Evolutionary conservation across 2,797 vertebrate genomes (phyloP).

Genomic region (Sebastes hubbsi): DNA sequence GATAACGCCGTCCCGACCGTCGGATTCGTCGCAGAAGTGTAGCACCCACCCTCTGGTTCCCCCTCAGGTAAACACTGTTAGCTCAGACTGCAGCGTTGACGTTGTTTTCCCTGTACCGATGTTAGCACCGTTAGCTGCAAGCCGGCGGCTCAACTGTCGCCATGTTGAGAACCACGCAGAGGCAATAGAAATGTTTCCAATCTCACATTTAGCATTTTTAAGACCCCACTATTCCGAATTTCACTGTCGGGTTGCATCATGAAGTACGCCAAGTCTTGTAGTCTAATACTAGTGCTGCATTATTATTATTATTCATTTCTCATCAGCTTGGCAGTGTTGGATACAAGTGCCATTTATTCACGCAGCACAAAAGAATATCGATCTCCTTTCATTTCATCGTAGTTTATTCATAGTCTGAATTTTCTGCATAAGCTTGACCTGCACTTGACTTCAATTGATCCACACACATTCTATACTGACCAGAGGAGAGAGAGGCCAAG

Average conservation of each 20-base stretch:
- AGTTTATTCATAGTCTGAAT: conserved; percentile 9
- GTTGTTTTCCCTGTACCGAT: background rate
- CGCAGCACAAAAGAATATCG: conserved; percentile 36
- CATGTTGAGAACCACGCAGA: too few species aligned
- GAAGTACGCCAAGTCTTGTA: background rate
- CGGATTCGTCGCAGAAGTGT: background rate
- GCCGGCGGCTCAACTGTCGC: too few species aligned
- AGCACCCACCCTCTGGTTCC: background rate
- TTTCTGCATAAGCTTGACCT: conserved; percentile 55
- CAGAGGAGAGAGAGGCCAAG: conserved; percentile 31
- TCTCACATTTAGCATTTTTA: too few species aligned
- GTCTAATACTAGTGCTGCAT: conserved; percentile 6
- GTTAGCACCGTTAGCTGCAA: background rate
- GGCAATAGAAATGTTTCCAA: too few species aligned
- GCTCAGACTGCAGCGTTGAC: background rate
- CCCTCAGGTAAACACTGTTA: background rate
- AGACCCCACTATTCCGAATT: conserved; percentile 25
- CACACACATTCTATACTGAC: conserved; percentile 23
- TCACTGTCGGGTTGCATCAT: conserved; percentile 20
- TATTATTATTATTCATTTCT: background rate
- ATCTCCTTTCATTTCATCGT: conserved; percentile 48
- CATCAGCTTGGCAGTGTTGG: conserved; percentile 30
- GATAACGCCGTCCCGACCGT: too few species aligned
- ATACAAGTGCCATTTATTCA: conserved; percentile 34
- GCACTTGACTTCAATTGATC: conserved; percentile 66